Evolutionary conservation across 2,113 vertebrate genomes (phyloP).

Genomic region (Scortum barcoo): DNA sequence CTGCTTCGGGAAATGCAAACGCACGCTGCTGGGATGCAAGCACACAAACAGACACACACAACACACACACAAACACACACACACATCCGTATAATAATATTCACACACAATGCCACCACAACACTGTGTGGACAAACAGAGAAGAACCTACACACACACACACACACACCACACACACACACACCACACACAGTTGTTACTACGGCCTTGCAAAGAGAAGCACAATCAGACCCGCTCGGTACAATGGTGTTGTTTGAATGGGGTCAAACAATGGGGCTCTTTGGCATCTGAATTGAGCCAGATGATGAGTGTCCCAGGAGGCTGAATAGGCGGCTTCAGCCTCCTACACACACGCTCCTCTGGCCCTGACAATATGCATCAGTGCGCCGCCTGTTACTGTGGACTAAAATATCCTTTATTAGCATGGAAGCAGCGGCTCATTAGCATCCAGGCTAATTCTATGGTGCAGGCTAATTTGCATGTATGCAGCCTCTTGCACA

Average conservation of each 20-base stretch:
- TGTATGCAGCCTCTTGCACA: neutral
- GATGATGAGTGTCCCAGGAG: slow-evolving; percentile 74
- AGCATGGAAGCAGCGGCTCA: slow-evolving; percentile 44
- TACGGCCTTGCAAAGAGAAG: slow-evolving; percentile 33
- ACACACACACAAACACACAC: slow-evolving; percentile 33
- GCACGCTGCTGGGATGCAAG: slow-evolving; percentile 50
- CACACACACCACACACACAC: slow-evolving; percentile 31
- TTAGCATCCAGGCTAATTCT: slow-evolving; percentile 55
- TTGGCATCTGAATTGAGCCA: slow-evolving; percentile 75
- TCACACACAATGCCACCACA: slow-evolving; percentile 42
- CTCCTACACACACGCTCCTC: slow-evolving; percentile 68
- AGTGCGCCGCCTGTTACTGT: slow-evolving; percentile 56
- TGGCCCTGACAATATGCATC: slow-evolving; percentile 65
- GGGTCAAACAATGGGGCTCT: slow-evolving; percentile 78
- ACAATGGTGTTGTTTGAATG: slow-evolving; percentile 78
- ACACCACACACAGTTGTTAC: slow-evolving; percentile 52
- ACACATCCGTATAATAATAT: slow-evolving; percentile 29
- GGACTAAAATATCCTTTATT: slow-evolving; percentile 63
- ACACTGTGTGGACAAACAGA: slow-evolving; percentile 25
- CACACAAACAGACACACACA: slow-evolving; percentile 4
- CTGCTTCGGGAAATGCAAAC: slow-evolving; percentile 63
- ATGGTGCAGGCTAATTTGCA: slow-evolving; percentile 30
- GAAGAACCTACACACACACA: slow-evolving; percentile 19
- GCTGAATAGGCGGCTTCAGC: slow-evolving; percentile 73
- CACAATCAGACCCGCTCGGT: slow-evolving; percentile 68